Base-by-base conservation (phyloP, 2,113 vertebrate genomes). In the Corythornis madagascariensis region DNA sequence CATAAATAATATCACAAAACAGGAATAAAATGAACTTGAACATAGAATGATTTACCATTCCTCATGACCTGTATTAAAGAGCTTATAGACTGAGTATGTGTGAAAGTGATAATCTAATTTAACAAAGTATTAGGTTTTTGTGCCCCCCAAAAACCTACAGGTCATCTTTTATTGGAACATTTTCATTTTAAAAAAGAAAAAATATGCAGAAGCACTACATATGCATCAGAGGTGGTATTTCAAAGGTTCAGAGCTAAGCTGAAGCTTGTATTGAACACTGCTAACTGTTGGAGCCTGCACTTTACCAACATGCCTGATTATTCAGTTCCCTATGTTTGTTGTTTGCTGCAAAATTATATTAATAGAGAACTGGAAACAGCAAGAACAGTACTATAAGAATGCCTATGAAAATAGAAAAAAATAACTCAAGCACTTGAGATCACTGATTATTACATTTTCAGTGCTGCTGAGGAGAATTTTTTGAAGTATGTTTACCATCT, bases 401-500 rank as follows among this genome's bases (percentile, higher is more conserved):
- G 35, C 63, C 67, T 64, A 55, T 3, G 2, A 76, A 18, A 66
- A 21, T 0, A 80, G 74, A 17, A 93, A 81, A 72, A 84, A 87
- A 87, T 59, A 89, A 94, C 64, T 91, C 82, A 61, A 88, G 81
- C 56, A 50, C 47, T 91, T 77, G 75, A 85, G 84, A 89, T 85
- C 67, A 60, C 77, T 60, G 89, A 94, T 95, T 96, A 96, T 93
- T 92, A 80, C 72, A 93, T 92, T 92, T 83, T 38, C 95, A 86
- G 63, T 6, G 64, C 79, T 93, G 86, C 83, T 92, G 87, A 91
- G 86, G 47, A 90, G 71, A 89, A 65, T 71, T 74, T 86, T 79
- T 66, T 92, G 63, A 96, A 90, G 78, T 89, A 96, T 83, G 87
- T 92, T 96, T 91, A 93, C 89, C 87, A 63, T 86, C 79, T 91